Evolutionary conservation across 1,140 invertebrate species (phyloP), one percentile per base, ranked within the genome.

Genomic region (Lordiphosa stackelbergi): DNA sequence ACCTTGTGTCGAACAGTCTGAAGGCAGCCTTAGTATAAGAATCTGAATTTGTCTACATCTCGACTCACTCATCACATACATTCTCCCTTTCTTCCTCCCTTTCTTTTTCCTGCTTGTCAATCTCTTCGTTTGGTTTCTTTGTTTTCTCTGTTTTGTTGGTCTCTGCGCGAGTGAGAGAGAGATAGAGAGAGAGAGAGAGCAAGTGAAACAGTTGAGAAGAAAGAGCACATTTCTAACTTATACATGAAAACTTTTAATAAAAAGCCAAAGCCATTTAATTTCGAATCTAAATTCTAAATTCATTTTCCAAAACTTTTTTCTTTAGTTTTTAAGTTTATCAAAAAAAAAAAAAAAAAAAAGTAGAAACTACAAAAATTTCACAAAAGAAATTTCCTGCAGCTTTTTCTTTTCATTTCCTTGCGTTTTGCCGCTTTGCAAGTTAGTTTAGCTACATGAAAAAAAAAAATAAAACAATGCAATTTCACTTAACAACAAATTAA

Each of bases 221-320:
- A 79, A 79, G 55, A 83, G 72, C 72, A 83, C 57, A 83, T 75
- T 43, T 62, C 60, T 31, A 31, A 31, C 28, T 71, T 61, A 35
- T 69, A 79, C 55, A 73, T 61, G 47, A 31, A 83, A 77, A 55
- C 53, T 62, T 59, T 54, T 56, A 69, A 71, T 68, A 83, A 83
- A 77, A 81, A 83, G 75, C 75, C 75, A 81, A 81, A 83, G 68
- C 54, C 75, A 75, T 63, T 43, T 10, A 56, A 31, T 31, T 31
- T 31, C 28, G 28, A 31, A 31, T 31, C 16, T 16, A 16, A 16
- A 66, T 83, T 81, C 51, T 58, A n/a, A 72, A 69, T 37, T 42
- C 57, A 46, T 53, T 58, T 62, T 62, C 31, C 31, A 71, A 69
- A 69, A 53, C 31, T 55, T 38, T 16, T 16, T 65, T 52, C 56